Conservation (phyloP, 2,113 vertebrate species). For the Rhinoptilus africanus region DNA sequence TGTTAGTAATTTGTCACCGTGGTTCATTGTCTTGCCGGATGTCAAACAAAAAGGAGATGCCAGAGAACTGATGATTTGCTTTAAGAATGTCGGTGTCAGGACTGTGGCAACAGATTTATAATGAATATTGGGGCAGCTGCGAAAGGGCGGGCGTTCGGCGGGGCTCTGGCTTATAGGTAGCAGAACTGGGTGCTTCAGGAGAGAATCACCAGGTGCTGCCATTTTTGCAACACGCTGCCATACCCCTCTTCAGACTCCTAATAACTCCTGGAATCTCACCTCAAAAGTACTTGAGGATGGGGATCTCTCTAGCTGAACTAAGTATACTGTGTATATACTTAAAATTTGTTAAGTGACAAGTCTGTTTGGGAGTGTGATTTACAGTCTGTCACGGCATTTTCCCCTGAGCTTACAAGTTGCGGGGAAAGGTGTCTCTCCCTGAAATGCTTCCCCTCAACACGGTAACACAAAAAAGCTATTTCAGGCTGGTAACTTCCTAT, state of each 20-base stretch:
- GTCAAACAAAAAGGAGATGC: slow-evolving; percentile 28
- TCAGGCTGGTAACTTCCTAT: neutral
- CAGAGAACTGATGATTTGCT: slow-evolving; percentile 25
- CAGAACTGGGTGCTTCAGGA: neutral
- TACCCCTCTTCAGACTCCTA: accelerated
- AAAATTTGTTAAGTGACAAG: neutral
- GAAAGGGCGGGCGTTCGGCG: accelerated
- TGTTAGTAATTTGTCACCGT: slow-evolving; percentile 42
- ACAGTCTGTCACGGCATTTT: neutral
- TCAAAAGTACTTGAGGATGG: neutral
- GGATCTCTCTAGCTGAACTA: neutral
- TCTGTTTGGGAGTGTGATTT: neutral
- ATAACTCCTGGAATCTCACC: neutral
- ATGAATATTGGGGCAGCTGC: neutral
- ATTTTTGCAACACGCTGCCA: neutral
- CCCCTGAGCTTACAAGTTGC: neutral
- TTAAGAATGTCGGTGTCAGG: neutral
- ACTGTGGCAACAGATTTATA: neutral
- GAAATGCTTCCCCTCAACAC: neutral
- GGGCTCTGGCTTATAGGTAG: neutral
- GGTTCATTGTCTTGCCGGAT: slow-evolving; percentile 16
- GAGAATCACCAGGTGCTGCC: neutral
- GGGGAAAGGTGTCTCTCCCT: neutral
- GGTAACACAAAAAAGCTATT: neutral
- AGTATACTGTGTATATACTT: neutral